Base-by-base conservation (phyloP, 1,140 invertebrate genomes). In the Neoseiulus cucumeris region DNA sequence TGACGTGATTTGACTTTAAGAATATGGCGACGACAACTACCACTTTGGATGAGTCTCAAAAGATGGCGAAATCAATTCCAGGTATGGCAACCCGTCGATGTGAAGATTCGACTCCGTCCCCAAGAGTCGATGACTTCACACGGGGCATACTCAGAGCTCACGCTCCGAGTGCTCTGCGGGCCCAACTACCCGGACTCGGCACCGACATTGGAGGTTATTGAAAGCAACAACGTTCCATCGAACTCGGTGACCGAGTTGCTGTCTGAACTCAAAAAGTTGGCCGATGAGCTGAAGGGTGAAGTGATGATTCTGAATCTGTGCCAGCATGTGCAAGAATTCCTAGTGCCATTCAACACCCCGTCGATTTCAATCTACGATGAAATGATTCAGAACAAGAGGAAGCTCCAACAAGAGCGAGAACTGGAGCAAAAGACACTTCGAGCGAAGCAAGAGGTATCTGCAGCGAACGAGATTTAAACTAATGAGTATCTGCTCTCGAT, bases 291-390 rank as follows among this genome's bases (percentile, higher is more conserved):
- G 20, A 78, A 79, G 51, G 87, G 87, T 14, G 82, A 86, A 76
- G 69, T 66, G 29, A 85, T 88, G 82, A 83, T 90, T 47, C 85
- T 83, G 72, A 82, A 87, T 67, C 72, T 90, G 18, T 80, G 82
- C 17, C 81, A 85, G 70, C 76, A 82, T 70, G 81, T 86, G 17
- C 73, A 81, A 73, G 77, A 82, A 75, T 88, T 84, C 74, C 76
- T 90, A 1, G 80, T 84, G 69, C 71, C 80, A 20, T 78, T 87
- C 71, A 88, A 88, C 71, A 84, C 84, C 72, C 84, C 86, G 20
- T 80, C 79, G 67, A 79, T 82, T 65, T 88, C 86, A 44, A 87
- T 87, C 75, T 87, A 88, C 73, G 87, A 89, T 68, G 84, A 89
- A 75, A 89, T 90, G 87, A 73, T 87, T 4, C 78, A 76, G 14